Percentiles rank a stretch among this genome's conserved stretches.
Conservation (phyloP, 2,113 vertebrate species). For the Amblyopsis rosae region DNA sequence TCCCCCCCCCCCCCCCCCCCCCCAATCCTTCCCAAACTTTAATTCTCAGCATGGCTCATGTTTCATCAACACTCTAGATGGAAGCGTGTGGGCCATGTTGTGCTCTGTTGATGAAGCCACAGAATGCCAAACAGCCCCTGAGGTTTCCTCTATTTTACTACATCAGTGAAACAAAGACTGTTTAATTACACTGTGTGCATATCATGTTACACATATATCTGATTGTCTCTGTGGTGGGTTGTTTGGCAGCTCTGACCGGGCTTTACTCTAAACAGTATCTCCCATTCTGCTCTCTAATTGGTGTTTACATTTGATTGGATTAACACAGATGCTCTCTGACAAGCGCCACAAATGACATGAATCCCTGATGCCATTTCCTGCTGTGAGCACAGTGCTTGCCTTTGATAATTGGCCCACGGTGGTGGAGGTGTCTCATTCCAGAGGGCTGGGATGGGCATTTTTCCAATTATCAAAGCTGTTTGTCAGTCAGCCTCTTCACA, state of each 20-base stretch:
- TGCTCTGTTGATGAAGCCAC: conserved; percentile 51
- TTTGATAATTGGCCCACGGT: conserved; percentile 72
- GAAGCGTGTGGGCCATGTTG: conserved; percentile 45
- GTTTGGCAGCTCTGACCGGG: conserved; percentile 66
- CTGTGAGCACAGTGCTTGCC: conserved; percentile 59
- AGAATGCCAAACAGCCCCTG: conserved; percentile 57
- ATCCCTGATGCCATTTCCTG: conserved; percentile 71
- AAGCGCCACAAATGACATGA: conserved; percentile 63
- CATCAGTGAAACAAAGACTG: neutral
- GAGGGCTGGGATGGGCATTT: conserved; percentile 57
- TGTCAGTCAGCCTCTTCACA: conserved; percentile 66
- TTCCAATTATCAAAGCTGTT: conserved; percentile 75
- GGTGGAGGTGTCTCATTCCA: conserved; percentile 63
- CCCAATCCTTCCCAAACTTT: conserved; percentile 8
- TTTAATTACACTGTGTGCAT: neutral
- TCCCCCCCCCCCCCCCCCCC: conserved; percentile 4
- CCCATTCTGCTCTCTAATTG: conserved; percentile 53
- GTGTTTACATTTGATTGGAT: conserved; percentile 62
- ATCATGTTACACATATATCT: neutral
- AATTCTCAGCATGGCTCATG: conserved; percentile 57
- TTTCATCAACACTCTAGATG: conserved; percentile 58
- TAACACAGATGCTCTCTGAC: conserved; percentile 66
- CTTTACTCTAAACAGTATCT: conserved; percentile 58
- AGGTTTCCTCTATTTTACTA: neutral
- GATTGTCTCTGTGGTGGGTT: conserved; percentile 24